Evolutionary conservation across 2,888 invertebrate species (phyloP), one percentile per base, ranked within the genome.

Genomic region (Colostygia pectinataria): DNA sequence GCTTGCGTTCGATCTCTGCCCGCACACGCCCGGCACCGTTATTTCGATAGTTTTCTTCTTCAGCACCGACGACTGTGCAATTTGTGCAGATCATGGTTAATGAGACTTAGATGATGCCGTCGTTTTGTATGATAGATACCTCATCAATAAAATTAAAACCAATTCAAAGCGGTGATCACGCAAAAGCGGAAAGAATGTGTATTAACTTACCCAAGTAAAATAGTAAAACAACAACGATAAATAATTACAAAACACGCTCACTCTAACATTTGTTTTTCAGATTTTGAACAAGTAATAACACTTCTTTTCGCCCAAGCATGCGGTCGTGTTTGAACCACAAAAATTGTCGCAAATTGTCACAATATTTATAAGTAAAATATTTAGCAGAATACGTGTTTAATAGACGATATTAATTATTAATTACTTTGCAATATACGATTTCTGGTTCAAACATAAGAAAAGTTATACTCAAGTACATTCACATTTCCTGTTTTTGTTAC

Each of bases 141-240:
- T 40, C 53, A 56, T 51, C 41, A 50, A 59, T 45, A 55, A 60
- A 51, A 54, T 41, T 59, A 74, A 36, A 80, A 82, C 66, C 68
- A 78, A 76, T 74, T 65, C 67, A 76, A 90, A 90, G 90, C 90
- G 69, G 90, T 90, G 90, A 84, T 76, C 83, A 89, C 90, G 88
- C 90, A 82, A 74, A 90, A 90, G 90, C 90, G 88, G 86, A 88
- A 88, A 87, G 87, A 86, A 88, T 75, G 88, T 88, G 89, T 86
- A 76, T 79, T 68, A 80, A 78, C 71, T 80, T 75, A 84, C 80
- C 68, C 72, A 74, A 77, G 71, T 79, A 71, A 77, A 72, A 80
- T 77, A 77, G 66, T 72, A 74, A 79, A 75, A 87, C 78, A 83
- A 84, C 78, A 79, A 74, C 75, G 68, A 80, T 68, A 63, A 75